phyloP scores from a whole-genome alignment of 2,113 vertebrate species.

The Mobula birostris region DNA sequence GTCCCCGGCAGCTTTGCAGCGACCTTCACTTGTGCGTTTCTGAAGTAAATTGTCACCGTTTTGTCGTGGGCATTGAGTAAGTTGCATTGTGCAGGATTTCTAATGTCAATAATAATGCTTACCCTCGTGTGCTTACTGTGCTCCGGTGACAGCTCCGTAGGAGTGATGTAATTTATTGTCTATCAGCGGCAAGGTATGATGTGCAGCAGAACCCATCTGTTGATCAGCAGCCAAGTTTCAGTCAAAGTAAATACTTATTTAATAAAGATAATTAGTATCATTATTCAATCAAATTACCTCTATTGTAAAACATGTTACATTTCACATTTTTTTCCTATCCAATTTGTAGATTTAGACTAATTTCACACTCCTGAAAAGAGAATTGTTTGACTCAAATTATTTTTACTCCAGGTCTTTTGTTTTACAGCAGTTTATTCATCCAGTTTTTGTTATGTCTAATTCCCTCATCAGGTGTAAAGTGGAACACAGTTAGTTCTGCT shows the following conservation, averaged over 20 bases:
- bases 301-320: background rate
- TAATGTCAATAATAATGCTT: background rate
- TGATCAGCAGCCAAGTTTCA: conserved; percentile 1
- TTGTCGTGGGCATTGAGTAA: background rate
- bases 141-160: background rate
- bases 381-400: background rate
- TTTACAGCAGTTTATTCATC: background rate
- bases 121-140: background rate
- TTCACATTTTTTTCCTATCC: background rate
- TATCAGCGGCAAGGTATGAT: background rate
- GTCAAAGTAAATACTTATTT: conserved; percentile 12
- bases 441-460: background rate
- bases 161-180: background rate
- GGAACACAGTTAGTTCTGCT: conserved; percentile 8
- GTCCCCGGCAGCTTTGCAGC: background rate
- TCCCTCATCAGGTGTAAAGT: conserved; percentile 31
- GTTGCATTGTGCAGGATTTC: background rate
- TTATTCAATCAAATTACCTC: conserved; percentile 4
- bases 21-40: background rate
- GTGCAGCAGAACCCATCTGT: background rate
- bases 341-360: background rate
- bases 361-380: conserved; percentile 17
- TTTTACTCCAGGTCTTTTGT: background rate
- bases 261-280: conserved; percentile 22
- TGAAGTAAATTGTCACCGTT: background rate